These are phyloP conservation scores for Phyllotis vaccarum DNA, from an alignment of 2,797 vertebrate species.

Conservation along the genomic window DNA sequence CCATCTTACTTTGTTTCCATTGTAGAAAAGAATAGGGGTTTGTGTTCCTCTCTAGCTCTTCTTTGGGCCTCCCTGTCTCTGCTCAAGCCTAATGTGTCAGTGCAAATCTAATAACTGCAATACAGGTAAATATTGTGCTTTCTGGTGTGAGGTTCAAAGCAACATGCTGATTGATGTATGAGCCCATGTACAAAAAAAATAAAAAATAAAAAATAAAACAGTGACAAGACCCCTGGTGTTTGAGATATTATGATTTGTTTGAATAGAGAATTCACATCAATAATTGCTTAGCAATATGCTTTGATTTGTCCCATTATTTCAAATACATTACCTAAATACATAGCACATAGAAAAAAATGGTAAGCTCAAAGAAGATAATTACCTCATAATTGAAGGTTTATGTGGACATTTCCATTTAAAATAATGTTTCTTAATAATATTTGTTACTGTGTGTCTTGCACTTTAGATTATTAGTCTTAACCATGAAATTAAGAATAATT, in stretches of 20 bases:
- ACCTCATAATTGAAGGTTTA: neutral
- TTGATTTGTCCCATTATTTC: conserved; percentile 64
- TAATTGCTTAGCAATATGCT: conserved; percentile 58
- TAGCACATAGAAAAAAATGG: neutral
- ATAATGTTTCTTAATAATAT: neutral
- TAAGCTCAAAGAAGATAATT: neutral
- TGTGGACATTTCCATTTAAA: neutral
- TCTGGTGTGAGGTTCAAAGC: neutral
- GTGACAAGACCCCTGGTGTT: neutral
- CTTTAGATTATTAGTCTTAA: neutral
- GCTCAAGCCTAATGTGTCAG: neutral
- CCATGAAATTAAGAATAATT: conserved; percentile 3
- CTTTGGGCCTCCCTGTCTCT: too few species aligned
- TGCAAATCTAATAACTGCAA: neutral
- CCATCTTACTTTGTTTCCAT: neutral
- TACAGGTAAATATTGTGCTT: neutral
- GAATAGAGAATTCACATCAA: neutral
- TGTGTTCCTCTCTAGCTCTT: neutral
- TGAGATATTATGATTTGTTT: neutral
- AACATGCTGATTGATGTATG: neutral
- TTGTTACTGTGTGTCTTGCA: conserved; percentile 13
- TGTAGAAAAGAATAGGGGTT: neutral
- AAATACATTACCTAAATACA: conserved; percentile 58
- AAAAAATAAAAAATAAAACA: too few species aligned
- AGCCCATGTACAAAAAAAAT: neutral